phyloP scores from a whole-genome alignment of 2,888 invertebrate species.

The Syrista parreyssii region DNA sequence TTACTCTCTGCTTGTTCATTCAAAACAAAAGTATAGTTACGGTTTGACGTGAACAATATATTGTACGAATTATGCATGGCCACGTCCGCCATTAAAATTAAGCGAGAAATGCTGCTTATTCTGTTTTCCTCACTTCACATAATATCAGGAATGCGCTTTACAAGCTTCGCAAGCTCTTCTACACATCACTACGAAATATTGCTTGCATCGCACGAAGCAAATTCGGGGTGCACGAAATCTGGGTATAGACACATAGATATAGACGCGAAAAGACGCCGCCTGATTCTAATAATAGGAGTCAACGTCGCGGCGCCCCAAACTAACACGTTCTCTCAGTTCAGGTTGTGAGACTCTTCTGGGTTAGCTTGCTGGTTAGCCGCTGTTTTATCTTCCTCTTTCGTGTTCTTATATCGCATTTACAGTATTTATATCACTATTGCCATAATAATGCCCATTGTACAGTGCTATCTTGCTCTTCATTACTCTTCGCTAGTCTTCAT shows the following conservation, averaged over 20 bases:
- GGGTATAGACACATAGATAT: slow-evolving; percentile 42
- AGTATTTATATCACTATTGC: not conserved
- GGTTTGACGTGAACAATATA: not conserved
- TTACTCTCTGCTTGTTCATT: not conserved
- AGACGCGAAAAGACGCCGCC: slow-evolving; percentile 46
- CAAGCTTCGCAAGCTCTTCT: not conserved
- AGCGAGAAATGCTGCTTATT: not conserved
- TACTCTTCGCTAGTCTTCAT: not conserved
- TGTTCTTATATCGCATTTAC: not conserved
- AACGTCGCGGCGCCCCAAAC: slow-evolving; percentile 32
- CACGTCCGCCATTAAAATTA: not conserved
- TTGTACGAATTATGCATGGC: not conserved
- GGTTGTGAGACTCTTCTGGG: slow-evolving; percentile 41
- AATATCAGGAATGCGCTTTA: not conserved
- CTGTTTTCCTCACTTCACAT: not conserved
- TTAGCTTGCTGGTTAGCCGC: slow-evolving; percentile 51
- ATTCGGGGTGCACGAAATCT: slow-evolving; percentile 36
- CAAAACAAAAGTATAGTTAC: not conserved
- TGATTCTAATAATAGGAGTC: slow-evolving; percentile 57
- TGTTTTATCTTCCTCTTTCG: slow-evolving; percentile 6
- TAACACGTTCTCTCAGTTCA: slow-evolving; percentile 27
- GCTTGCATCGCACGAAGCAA: slow-evolving; percentile 4
- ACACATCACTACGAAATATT: not conserved
- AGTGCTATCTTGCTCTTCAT: not conserved
- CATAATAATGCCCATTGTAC: not conserved